A percentile compares a stretch with the other conserved stretches of the same genome.
phyloP scores from a whole-genome alignment of 2,888 invertebrate species.

The Hipparchia sbordonii region DNA sequence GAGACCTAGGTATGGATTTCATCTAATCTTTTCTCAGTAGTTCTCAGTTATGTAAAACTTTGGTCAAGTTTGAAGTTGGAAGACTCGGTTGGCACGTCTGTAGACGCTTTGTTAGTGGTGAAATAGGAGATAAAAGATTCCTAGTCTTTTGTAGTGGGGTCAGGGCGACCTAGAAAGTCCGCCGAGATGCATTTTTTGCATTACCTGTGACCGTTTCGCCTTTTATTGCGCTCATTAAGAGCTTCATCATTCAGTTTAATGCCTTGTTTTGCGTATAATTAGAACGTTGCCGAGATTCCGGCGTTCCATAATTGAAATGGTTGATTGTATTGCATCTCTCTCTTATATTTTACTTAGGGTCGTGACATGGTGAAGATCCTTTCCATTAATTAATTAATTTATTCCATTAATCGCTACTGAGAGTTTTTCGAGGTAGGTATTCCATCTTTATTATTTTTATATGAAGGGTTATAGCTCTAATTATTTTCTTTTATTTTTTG shows the following conservation, averaged over 20 bases:
- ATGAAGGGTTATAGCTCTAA: no score
- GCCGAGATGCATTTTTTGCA: constrained; percentile 44
- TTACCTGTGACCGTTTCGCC: constrained; percentile 37
- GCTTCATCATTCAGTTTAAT: constrained; percentile 39
- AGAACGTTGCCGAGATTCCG: constrained; percentile 25
- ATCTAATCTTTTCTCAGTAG: no score
- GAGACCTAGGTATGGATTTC: no score
- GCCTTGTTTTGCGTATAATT: constrained; percentile 34
- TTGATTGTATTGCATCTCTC: background rate
- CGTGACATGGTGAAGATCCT: no score
- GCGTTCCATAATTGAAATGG: constrained; percentile 5
- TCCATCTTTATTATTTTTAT: no score
- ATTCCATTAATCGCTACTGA: no score
- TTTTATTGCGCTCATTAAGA: constrained; percentile 47
- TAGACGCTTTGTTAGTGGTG: constrained; percentile 11
- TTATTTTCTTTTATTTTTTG: no score
- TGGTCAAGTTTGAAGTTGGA: background rate
- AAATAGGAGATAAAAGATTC: constrained; percentile 30
- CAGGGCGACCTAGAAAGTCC: constrained; percentile 40
- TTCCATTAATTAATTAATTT: no score
- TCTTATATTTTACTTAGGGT: no score
- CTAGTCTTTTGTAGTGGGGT: constrained; percentile 16
- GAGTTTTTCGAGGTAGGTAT: no score
- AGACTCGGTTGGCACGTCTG: constrained; percentile 8
- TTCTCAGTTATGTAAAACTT: no score